These are phyloP conservation scores for Euphysa ruthae DNA, from an alignment of 30 jellyfish, hydroid and myxozoan genomes.

Conservation along the genomic window DNA sequence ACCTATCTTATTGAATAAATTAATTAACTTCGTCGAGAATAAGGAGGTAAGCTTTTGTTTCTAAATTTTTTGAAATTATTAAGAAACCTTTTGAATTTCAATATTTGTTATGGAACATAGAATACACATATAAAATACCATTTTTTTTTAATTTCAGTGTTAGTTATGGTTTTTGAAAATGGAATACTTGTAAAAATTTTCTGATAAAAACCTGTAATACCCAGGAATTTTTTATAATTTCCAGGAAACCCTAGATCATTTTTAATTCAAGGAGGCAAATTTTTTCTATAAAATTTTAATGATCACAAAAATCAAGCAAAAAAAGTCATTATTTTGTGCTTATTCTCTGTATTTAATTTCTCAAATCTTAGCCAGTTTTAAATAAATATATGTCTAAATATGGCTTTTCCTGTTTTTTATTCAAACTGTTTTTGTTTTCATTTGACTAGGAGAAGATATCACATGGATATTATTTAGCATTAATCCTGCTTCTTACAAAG, in stretches of 20 bases:
- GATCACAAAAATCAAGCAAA: no score
- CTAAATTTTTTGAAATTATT: not conserved
- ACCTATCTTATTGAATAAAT: conserved; percentile 58
- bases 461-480: conserved; percentile 84
- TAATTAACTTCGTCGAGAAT: conserved; percentile 72
- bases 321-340: no score
- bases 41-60: conserved; percentile 59
- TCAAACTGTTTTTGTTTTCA: not conserved
- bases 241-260: no score
- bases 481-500: conserved; percentile 52
- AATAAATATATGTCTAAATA: not conserved
- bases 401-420: not conserved
- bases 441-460: conserved; percentile 56
- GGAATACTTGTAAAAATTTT: no score
- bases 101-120: not conserved
- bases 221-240: no score
- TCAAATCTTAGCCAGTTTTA: no score
- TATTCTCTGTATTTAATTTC: no score
- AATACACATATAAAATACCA: not conserved
- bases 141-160: not conserved
- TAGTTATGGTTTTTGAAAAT: not conserved
- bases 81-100: not conserved
- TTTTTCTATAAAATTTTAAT: no score
- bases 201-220: no score
- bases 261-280: no score